Conservation (phyloP, 2,888 invertebrate species). For the Balanococcus diminutus region DNA sequence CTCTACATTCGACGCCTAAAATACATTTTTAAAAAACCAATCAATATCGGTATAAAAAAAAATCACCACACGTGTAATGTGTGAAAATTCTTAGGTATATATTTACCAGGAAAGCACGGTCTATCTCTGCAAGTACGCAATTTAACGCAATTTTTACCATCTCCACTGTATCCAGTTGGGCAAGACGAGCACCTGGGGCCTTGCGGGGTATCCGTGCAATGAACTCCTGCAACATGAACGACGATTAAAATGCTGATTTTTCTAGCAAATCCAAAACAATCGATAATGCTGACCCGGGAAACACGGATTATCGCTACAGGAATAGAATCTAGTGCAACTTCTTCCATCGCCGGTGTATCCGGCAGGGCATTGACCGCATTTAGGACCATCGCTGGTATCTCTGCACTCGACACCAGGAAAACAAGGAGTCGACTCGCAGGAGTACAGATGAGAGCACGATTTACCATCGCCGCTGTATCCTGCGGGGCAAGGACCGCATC, state of each 20-base stretch:
- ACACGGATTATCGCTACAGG: slow-evolving; percentile 69
- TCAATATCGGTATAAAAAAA: neutral
- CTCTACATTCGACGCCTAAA: slow-evolving; percentile 72
- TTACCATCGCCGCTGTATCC: slow-evolving; percentile 79
- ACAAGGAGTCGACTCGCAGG: slow-evolving; percentile 37
- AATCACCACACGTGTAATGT: too few species aligned
- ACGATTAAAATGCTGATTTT: neutral
- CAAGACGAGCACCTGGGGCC: slow-evolving; percentile 74
- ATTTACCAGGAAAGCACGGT: slow-evolving; percentile 48
- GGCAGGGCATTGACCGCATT: slow-evolving; percentile 77
- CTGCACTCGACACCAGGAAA: slow-evolving; percentile 71
- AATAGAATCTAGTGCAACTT: slow-evolving; percentile 70
- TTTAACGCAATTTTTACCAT: slow-evolving; percentile 32
- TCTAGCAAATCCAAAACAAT: too few species aligned
- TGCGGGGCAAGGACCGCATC: slow-evolving; percentile 77
- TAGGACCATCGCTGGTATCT: slow-evolving; percentile 72
- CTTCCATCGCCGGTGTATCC: slow-evolving; percentile 79
- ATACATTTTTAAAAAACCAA: neutral
- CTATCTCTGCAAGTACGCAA: slow-evolving; percentile 13
- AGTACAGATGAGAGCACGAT: slow-evolving; percentile 68
- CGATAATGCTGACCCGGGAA: slow-evolving; percentile 35
- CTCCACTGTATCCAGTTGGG: slow-evolving; percentile 70
- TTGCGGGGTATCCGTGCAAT: slow-evolving; percentile 67
- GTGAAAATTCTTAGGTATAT: too few species aligned
- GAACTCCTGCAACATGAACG: slow-evolving; percentile 65